Conservation (phyloP, 2,888 invertebrate genomes). For the Erannis defoliaria region DNA sequence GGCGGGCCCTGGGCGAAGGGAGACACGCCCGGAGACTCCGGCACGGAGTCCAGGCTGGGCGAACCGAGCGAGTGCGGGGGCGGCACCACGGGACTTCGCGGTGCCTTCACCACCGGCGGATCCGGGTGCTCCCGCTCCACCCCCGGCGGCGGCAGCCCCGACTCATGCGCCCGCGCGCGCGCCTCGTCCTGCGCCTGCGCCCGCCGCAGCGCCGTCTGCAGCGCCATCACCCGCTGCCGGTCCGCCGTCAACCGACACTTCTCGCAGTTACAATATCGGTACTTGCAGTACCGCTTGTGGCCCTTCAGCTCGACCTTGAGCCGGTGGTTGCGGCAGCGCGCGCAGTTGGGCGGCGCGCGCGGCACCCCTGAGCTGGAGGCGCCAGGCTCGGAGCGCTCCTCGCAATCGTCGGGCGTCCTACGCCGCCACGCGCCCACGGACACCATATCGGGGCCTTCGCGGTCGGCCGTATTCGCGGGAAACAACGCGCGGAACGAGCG, state of each 20-base stretch:
- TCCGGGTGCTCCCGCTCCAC: constrained; percentile 81
- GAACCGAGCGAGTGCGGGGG: constrained; percentile 73
- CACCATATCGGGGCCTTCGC: constrained; percentile 71
- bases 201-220: constrained; percentile 93
- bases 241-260: constrained; percentile 95
- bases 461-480: constrained; percentile 68
- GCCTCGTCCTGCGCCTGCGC: constrained; percentile 95
- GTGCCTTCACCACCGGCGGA: constrained; percentile 78
- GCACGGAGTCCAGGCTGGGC: constrained; percentile 76
- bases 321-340: constrained; percentile 96
- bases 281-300: constrained; percentile 97
- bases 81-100: constrained; percentile 70
- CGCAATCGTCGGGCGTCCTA: constrained; percentile 80
- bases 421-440: constrained; percentile 82
- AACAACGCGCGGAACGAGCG: constrained; percentile 72
- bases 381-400: constrained; percentile 80
- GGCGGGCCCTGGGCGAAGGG: constrained; percentile 80
- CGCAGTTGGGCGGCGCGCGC: constrained; percentile 96
- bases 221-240: constrained; percentile 95
- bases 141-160: constrained; percentile 74
- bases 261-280: constrained; percentile 93
- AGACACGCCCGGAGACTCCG: constrained; percentile 76
- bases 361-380: constrained; percentile 87
- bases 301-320: constrained; percentile 95
- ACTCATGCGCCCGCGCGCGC: constrained; percentile 77